These are phyloP conservation scores for Stenurella melanura DNA, from an alignment of 2,888 invertebrate species.

Conservation along the genomic window DNA sequence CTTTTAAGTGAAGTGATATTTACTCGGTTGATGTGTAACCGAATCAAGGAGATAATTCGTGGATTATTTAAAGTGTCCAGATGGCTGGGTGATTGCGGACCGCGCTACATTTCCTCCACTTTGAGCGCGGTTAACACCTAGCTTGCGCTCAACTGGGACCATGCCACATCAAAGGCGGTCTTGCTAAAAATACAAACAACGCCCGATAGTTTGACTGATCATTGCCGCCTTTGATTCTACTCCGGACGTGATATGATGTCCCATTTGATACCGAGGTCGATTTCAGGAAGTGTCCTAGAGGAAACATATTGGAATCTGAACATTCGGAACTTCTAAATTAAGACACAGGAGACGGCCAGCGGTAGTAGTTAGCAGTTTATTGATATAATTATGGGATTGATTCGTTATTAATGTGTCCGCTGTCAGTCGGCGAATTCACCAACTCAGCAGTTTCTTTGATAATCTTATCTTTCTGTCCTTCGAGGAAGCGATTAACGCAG, in stretches of 20 bases:
- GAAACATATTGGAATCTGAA: slow-evolving; percentile 34
- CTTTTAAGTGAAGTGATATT: slow-evolving; percentile 18
- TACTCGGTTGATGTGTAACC: slow-evolving; percentile 27
- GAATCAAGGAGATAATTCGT: slow-evolving; percentile 38
- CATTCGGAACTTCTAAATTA: slow-evolving; percentile 41
- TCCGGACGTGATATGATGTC: slow-evolving; percentile 42
- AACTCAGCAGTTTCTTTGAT: slow-evolving; percentile 37
- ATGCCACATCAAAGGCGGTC: slow-evolving; percentile 70
- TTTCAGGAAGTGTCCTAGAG: slow-evolving; percentile 38
- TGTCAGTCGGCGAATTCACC: slow-evolving; percentile 27
- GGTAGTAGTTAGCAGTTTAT: slow-evolving; percentile 35
- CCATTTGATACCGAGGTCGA: slow-evolving; percentile 41
- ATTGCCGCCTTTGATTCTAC: slow-evolving; percentile 42
- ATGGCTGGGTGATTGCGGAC: slow-evolving; percentile 51
- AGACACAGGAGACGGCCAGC: slow-evolving; percentile 23
- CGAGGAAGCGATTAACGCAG: slow-evolving; percentile 26
- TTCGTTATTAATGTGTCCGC: slow-evolving; percentile 37
- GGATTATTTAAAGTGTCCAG: slow-evolving; percentile 42
- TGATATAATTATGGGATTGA: slow-evolving; percentile 39
- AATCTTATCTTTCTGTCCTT: slow-evolving; percentile 13
- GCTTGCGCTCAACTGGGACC: slow-evolving; percentile 70
- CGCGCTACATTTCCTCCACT: slow-evolving; percentile 71
- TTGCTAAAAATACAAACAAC: slow-evolving; percentile 71
- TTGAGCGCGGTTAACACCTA: slow-evolving; percentile 71
- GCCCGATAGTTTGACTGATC: slow-evolving; percentile 56